These are phyloP conservation scores for Mesocricetus auratus DNA, from an alignment of 2,113 vertebrate genomes.

Conservation along the genomic window DNA sequence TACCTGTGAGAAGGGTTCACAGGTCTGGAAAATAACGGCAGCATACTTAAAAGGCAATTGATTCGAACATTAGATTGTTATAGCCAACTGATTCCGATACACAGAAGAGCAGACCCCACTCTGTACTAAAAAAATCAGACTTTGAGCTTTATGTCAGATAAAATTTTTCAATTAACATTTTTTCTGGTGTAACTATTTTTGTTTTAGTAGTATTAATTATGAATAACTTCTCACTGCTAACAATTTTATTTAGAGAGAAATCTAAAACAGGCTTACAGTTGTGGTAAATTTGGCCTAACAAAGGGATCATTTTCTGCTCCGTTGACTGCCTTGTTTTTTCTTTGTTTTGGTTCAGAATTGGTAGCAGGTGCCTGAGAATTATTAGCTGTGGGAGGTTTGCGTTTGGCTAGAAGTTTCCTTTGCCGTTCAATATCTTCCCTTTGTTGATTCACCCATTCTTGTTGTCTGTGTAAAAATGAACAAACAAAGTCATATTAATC, in stretches of 20 bases:
- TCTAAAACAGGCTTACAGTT: constrained; percentile 92
- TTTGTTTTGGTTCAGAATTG: constrained; percentile 99
- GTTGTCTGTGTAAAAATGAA: constrained; percentile 90
- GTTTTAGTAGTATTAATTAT: constrained; percentile 45
- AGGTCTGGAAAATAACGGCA: constrained; percentile 7
- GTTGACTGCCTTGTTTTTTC: constrained; percentile 99
- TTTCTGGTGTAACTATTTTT: constrained; percentile 35
- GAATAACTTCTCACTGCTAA: constrained; percentile 37
- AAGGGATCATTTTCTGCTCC: constrained; percentile 99
- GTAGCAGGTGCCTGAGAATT: constrained; percentile 96
- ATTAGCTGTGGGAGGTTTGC: constrained; percentile 96
- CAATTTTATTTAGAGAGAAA: constrained; percentile 34
- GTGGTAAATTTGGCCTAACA: constrained; percentile 98
- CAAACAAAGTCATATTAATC: constrained; percentile 77
- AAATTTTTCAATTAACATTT: constrained; percentile 53
- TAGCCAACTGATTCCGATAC: not conserved
- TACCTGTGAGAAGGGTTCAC: not conserved
- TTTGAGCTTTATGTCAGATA: constrained; percentile 46
- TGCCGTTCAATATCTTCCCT: constrained; percentile 99
- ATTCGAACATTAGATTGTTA: not conserved
- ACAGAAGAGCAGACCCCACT: not conserved
- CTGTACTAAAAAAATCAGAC: constrained; percentile 37
- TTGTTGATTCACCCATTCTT: constrained; percentile 99
- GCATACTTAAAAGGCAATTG: not conserved
- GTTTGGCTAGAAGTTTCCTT: constrained; percentile 98